These are phyloP conservation scores for Pagetopsis macropterus DNA, from an alignment of 2,797 vertebrate species.

Conservation along the genomic window DNA sequence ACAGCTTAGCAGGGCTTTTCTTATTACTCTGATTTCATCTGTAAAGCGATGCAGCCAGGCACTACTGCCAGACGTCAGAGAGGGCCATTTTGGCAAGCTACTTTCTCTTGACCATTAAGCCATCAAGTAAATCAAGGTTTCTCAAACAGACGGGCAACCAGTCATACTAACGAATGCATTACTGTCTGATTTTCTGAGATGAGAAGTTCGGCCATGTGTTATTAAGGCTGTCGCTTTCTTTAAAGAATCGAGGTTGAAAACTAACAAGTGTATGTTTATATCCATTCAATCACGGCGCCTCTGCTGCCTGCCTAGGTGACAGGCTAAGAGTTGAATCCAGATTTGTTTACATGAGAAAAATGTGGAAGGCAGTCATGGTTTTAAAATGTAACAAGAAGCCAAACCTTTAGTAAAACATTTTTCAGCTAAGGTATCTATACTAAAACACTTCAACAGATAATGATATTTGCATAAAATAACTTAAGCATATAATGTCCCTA, in stretches of 20 bases:
- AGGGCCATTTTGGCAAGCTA: conserved; percentile 29
- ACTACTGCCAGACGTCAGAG: conserved; percentile 14
- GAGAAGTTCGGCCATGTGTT: conserved; percentile 9
- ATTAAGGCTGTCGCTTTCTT: neutral
- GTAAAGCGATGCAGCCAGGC: conserved; percentile 46
- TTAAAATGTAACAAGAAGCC: neutral
- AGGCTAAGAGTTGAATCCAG: conserved; percentile 7
- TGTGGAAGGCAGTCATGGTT: conserved; percentile 9
- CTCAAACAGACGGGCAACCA: conserved; percentile 37
- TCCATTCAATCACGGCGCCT: neutral
- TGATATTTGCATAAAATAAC: neutral
- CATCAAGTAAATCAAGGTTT: conserved; percentile 47
- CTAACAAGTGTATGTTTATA: neutral
- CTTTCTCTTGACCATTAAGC: conserved; percentile 25
- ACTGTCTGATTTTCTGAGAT: conserved; percentile 15
- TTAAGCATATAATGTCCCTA: neutral
- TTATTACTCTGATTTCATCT: conserved; percentile 52
- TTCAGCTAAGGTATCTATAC: neutral
- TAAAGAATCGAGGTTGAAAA: conserved; percentile 11
- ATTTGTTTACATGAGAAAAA: conserved; percentile 15
- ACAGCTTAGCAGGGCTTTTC: conserved; percentile 42
- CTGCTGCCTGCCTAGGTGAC: neutral
- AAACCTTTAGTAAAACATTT: neutral
- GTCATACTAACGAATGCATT: conserved; percentile 17
- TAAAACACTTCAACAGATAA: neutral